Evolutionary conservation across 2,888 invertebrate genomes (phyloP).

Genomic region (Macroteleia sp.): DNA sequence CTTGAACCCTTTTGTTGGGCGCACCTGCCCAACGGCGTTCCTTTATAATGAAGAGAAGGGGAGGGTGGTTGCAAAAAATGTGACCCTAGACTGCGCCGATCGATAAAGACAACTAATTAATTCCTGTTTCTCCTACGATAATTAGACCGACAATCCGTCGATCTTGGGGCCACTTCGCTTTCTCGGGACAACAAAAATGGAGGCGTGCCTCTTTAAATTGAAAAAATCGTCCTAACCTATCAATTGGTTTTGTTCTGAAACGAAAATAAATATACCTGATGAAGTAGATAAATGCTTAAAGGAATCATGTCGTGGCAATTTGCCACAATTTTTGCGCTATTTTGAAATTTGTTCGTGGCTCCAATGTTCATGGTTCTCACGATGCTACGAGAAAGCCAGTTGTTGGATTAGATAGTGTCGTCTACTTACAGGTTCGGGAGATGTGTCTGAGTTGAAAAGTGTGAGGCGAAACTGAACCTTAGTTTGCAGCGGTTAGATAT

Average conservation of each 20-base stretch:
- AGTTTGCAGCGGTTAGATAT: too few relatives aligned
- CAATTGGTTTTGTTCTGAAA: conserved; percentile 6
- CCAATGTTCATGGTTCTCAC: conserved; percentile 77
- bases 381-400: conserved; percentile 81
- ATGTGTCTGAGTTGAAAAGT: conserved; percentile 27
- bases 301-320: conserved; percentile 23
- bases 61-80: conserved; percentile 50
- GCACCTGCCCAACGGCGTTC: conserved; percentile 67
- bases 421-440: not conserved
- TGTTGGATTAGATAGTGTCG: conserved; percentile 46
- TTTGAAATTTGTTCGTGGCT: conserved; percentile 49
- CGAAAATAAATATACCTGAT: conserved; percentile 10
- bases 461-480: conserved; percentile 5
- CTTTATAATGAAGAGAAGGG: conserved; percentile 27
- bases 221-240: conserved; percentile 17
- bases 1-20: conserved; percentile 60
- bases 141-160: conserved; percentile 71
- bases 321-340: conserved; percentile 31
- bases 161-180: conserved; percentile 65
- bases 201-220: conserved; percentile 25
- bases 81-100: conserved; percentile 64
- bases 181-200: conserved; percentile 54
- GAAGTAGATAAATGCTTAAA: not conserved
- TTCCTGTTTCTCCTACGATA: conserved; percentile 75
- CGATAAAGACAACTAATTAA: conserved; percentile 77